Evolutionary conservation across 2,113 vertebrate genomes (phyloP), one percentile per base, ranked within the genome.

Genomic region (Eulacestoma nigropectus): DNA sequence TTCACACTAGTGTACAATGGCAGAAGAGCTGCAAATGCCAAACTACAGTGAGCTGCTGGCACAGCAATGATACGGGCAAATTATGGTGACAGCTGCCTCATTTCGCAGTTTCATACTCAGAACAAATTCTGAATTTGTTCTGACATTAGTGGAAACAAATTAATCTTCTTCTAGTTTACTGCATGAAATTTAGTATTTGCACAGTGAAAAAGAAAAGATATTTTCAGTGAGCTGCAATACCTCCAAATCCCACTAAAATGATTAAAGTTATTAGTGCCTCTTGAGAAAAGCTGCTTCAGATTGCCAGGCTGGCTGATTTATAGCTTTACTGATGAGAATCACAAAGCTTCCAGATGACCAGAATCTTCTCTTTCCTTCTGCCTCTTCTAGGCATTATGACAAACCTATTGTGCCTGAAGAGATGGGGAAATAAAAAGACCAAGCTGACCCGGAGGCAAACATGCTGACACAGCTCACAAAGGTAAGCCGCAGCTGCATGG

Each of bases 61-160:
- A 86, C 35, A 90, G 68, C 63, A 87, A 23, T 7, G 68, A 88
- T 1, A 52, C 37, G 32, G 47, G 19, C 29, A 93, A 92, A 64
- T 87, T 67, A 92, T 55, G 39, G 33, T 84, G 89, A 93, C 91
- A 93, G 80, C 80, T 95, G 96, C 68, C 64, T 91, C 84, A 64
- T 87, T 72, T 84, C 82, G 84, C 57, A 76, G 74, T 89, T 77
- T 81, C 79, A 47, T 20, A 90, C 50, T 84, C 72, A 35, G 72
- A 95, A 64, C n/a, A 72, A 90, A 84, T 87, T 94, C 91, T 55
- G 53, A 90, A 91, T 91, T 96, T 92, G 67, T 79, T 86, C 75
- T 86, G 83, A 92, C 63, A 84, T 55, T 67, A 96, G 30, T 37
- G 69, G 83, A 91, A 96, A 77, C 35, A 94, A 87, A 91, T 89